Conservation (phyloP, 2,797 vertebrate genomes). For the Clarias pachynema region DNA sequence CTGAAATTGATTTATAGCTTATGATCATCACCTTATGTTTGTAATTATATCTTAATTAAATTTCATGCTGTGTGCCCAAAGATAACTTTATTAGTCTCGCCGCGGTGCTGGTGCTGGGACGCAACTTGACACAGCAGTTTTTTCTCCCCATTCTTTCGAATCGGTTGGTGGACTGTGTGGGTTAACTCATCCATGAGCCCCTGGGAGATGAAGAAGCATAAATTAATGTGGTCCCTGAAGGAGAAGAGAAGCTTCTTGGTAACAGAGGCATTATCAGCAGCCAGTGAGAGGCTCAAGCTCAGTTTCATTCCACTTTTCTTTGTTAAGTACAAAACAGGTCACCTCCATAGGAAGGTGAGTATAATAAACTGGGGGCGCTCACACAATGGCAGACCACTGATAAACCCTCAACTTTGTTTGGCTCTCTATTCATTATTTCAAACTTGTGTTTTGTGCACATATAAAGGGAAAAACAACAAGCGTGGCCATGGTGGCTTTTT, state of each 20-base stretch:
- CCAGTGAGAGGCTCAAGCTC: slow-evolving; percentile 72
- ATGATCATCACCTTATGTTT: slow-evolving; percentile 53
- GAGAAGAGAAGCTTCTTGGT: slow-evolving; percentile 68
- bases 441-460: slow-evolving; percentile 54
- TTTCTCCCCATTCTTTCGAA: slow-evolving; percentile 61
- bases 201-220: slow-evolving; percentile 78
- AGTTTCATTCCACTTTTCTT: slow-evolving; percentile 77
- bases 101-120: slow-evolving; percentile 31
- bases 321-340: slow-evolving; percentile 81
- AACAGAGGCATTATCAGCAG: slow-evolving; percentile 72
- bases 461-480: slow-evolving; percentile 56
- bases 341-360: slow-evolving; percentile 75
- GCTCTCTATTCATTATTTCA: slow-evolving; percentile 61
- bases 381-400: slow-evolving; percentile 71
- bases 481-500: slow-evolving; percentile 54
- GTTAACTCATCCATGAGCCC: slow-evolving; percentile 71
- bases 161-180: slow-evolving; percentile 68
- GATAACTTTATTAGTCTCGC: slow-evolving; percentile 55
- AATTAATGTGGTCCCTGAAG: slow-evolving; percentile 77
- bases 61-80: slow-evolving; percentile 53
- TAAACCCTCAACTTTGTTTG: slow-evolving; percentile 73
- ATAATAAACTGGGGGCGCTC: slow-evolving; percentile 71
- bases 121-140: slow-evolving; percentile 75
- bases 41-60: slow-evolving; percentile 62
- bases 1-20: slow-evolving; percentile 58